Evolutionary conservation across 2,113 vertebrate genomes (phyloP).

Genomic region (Rattus rattus): DNA sequence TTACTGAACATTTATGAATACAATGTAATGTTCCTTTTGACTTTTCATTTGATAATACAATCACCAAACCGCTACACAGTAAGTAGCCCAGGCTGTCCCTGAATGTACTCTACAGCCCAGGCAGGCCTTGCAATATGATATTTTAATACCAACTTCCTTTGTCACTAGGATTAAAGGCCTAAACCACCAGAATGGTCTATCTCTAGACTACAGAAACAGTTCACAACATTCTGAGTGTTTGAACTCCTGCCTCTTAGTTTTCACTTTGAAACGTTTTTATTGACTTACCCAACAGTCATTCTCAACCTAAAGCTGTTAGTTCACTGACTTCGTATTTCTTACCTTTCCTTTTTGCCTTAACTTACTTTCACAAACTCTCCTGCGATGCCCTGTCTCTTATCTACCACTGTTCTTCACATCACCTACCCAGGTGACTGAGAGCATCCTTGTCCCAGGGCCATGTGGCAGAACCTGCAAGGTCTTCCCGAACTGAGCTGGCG

Average conservation of each 20-base stretch:
- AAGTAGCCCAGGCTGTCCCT: not conserved
- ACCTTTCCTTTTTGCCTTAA: not conserved
- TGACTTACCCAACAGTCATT: not conserved
- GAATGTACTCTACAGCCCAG: not conserved
- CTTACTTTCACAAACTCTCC: not conserved
- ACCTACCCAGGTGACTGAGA: constrained; percentile 91
- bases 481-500: constrained; percentile 94
- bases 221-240: not conserved
- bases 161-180: not conserved
- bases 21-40: not conserved
- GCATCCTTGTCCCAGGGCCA: constrained; percentile 99
- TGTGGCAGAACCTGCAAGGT: constrained; percentile 96
- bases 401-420: not conserved
- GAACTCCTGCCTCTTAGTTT: not conserved
- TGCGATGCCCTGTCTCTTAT: not conserved
- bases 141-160: not conserved
- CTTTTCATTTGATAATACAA: not conserved
- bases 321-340: not conserved
- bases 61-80: not conserved
- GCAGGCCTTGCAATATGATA: not conserved
- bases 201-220: not conserved
- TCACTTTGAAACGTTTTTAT: not conserved
- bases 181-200: not conserved
- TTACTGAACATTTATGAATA: not conserved
- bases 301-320: not conserved